A percentile compares a stretch with the other conserved stretches of the same genome.
phyloP scores from a whole-genome alignment of 2,113 vertebrate species.

The Salminus brasiliensis region DNA sequence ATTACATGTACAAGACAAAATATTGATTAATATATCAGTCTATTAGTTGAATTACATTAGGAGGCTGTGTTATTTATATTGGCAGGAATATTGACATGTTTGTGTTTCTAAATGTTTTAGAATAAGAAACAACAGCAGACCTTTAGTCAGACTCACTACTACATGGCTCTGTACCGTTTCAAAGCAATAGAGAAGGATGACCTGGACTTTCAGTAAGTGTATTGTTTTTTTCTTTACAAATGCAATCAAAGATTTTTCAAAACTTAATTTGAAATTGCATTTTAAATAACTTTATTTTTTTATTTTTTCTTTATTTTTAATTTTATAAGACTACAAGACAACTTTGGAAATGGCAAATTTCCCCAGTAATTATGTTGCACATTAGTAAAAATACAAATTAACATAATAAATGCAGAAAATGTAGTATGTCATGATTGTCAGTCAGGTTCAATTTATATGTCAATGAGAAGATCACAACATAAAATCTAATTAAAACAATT shows the following conservation, averaged over 20 bases:
- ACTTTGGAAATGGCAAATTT: too few relatives aligned
- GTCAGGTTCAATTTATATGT: too few relatives aligned
- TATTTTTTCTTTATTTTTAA: not conserved
- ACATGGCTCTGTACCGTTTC: conserved; percentile 91
- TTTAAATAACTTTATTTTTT: too few relatives aligned
- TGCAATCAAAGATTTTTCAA: not conserved
- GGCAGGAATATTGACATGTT: not conserved
- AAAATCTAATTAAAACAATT: too few relatives aligned
- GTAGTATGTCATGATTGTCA: too few relatives aligned
- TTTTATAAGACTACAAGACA: too few relatives aligned
- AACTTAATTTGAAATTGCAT: not conserved
- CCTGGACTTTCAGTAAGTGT: conserved; percentile 91
- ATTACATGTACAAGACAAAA: too few relatives aligned
- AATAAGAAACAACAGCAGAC: conserved; percentile 82
- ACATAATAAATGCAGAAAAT: too few relatives aligned
- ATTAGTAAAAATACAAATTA: too few relatives aligned
- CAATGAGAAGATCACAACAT: too few relatives aligned
- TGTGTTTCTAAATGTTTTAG: conserved; percentile 66
- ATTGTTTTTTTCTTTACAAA: not conserved
- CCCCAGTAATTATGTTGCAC: too few relatives aligned
- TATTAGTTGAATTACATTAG: not conserved
- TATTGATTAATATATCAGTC: too few relatives aligned
- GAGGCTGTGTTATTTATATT: not conserved
- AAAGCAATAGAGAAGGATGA: conserved; percentile 94
- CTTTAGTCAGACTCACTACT: conserved; percentile 91